A percentile compares a stretch with the other conserved stretches of the same genome.
phyloP scores from a whole-genome alignment of 2,888 invertebrate species.

The Uropetala carovei region DNA sequence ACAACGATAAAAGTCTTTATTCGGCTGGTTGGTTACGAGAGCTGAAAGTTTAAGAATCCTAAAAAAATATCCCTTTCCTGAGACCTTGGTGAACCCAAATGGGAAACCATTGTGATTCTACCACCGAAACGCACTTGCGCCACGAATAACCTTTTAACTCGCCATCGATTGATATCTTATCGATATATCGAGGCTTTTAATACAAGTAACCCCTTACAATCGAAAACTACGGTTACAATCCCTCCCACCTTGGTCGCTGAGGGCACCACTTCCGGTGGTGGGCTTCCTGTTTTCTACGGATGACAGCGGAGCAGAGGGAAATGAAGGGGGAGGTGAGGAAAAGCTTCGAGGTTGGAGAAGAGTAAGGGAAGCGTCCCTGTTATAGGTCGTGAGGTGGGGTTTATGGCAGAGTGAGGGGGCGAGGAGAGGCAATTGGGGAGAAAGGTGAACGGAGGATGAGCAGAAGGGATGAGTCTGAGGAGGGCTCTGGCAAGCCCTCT shows the following conservation, averaged over 20 bases:
- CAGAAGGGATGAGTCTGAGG: neutral
- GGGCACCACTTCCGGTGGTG: slow-evolving; percentile 59
- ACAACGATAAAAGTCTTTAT: no score
- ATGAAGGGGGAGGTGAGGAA: neutral
- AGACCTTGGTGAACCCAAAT: neutral
- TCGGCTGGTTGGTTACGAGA: neutral
- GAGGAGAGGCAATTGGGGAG: neutral
- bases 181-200: neutral
- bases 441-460: neutral
- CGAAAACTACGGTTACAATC: neutral
- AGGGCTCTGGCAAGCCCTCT: neutral
- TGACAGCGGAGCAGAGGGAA: slow-evolving; percentile 56
- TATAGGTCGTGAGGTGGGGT: neutral
- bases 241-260: slow-evolving; percentile 7
- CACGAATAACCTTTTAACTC: neutral
- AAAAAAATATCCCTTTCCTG: neutral
- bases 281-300: slow-evolving; percentile 62
- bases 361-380: neutral
- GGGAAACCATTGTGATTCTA: neutral
- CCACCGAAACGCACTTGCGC: neutral
- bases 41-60: neutral
- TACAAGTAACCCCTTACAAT: slow-evolving; percentile 10
- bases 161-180: neutral
- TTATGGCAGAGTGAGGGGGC: neutral
- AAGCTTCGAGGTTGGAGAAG: neutral